Conservation (phyloP, 2,888 invertebrate species). For the Alitta virens region DNA sequence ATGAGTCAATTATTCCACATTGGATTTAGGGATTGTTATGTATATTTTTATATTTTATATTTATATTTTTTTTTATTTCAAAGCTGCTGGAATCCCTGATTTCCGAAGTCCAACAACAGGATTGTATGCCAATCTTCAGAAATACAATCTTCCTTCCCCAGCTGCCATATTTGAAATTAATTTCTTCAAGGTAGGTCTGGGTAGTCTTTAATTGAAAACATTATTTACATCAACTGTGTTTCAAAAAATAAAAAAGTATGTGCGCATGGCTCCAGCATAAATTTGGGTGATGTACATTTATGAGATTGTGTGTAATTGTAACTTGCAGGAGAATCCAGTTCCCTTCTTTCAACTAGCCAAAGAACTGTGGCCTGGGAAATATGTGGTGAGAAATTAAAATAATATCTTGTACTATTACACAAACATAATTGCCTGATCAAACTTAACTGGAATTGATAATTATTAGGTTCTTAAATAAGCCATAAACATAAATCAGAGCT, state of each 20-base stretch:
- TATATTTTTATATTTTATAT: too few relatives aligned
- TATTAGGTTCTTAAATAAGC: too few relatives aligned
- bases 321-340: conserved; percentile 73
- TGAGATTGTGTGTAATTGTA: too few relatives aligned
- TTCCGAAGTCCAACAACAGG: conserved; percentile 91
- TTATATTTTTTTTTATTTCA: conserved; percentile 34
- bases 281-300: too few relatives aligned
- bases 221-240: too few relatives aligned
- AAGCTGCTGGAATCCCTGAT: conserved; percentile 94
- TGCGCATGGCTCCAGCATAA: too few relatives aligned
- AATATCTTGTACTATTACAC: background rate
- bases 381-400: conserved; percentile 60
- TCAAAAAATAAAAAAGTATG: too few relatives aligned
- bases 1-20: too few relatives aligned
- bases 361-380: conserved; percentile 81
- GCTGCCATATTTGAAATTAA: conserved; percentile 88
- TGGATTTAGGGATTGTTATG: too few relatives aligned
- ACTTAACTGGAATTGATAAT: too few relatives aligned
- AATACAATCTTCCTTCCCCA: conserved; percentile 87
- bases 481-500: too few relatives aligned
- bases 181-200: conserved; percentile 66
- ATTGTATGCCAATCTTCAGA: conserved; percentile 84
- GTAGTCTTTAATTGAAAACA: background rate
- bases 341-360: conserved; percentile 91
- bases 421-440: too few relatives aligned